Conservation (phyloP, 2,797 vertebrate genomes). For the Otus scops region DNA sequence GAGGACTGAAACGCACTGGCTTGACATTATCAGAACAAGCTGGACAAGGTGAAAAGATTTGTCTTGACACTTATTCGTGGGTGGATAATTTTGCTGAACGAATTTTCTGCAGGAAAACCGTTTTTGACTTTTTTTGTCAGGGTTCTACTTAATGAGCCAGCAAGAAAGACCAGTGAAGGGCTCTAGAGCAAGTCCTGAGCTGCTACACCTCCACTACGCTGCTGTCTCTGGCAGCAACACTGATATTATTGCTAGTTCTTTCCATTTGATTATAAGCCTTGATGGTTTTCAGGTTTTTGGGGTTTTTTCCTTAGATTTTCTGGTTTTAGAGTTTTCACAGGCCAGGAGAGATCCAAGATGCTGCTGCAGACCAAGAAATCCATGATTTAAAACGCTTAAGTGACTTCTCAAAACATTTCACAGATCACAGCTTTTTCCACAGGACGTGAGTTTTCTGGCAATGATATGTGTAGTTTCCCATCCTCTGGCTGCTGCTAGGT, state of each 20-base stretch:
- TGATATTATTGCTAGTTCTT: not conserved
- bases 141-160: conserved; percentile 3
- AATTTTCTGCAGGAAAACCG: not conserved
- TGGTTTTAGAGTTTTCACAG: not conserved
- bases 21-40: conserved; percentile 16
- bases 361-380: not conserved
- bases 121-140: not conserved
- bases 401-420: not conserved
- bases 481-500: not conserved
- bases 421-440: not conserved
- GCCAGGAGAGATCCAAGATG: not conserved
- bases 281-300: not conserved
- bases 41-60: conserved; percentile 16
- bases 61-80: conserved; percentile 10
- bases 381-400: not conserved
- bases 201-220: not conserved
- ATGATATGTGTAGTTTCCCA: not conserved
- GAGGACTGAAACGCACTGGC: not conserved
- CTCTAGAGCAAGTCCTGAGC: not conserved
- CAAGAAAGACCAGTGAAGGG: not conserved
- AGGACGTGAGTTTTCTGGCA: not conserved
- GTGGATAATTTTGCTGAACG: not conserved
- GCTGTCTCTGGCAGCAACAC: not conserved
- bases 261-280: not conserved
- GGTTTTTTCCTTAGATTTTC: not conserved